These are phyloP conservation scores for Cantharis rufa DNA, from an alignment of 2,888 invertebrate genomes.

Conservation along the genomic window DNA sequence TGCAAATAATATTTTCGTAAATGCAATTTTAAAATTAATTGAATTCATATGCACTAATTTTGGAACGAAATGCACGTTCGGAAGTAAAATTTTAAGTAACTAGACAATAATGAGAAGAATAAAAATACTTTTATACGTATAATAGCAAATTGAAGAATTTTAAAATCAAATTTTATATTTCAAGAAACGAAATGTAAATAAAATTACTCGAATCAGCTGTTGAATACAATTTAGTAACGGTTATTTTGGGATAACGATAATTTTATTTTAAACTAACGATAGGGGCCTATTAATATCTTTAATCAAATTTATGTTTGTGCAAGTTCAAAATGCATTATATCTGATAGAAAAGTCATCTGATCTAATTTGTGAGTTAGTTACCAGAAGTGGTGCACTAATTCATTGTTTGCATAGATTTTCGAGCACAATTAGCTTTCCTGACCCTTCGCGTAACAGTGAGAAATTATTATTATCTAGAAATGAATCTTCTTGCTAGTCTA, in stretches of 20 bases:
- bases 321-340: slow-evolving; percentile 18
- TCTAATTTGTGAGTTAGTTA: slow-evolving; percentile 15
- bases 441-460: slow-evolving; percentile 24
- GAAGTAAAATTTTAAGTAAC: not conserved
- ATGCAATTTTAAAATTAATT: not conserved
- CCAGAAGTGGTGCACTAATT: slow-evolving; percentile 20
- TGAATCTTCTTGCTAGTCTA: slow-evolving; percentile 24
- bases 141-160: not conserved
- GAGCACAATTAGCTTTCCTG: slow-evolving; percentile 26
- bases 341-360: slow-evolving; percentile 13
- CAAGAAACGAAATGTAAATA: not conserved
- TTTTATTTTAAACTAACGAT: slow-evolving; percentile 23
- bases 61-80: not conserved
- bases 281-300: slow-evolving; percentile 20
- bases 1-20: slow-evolving; percentile 1
- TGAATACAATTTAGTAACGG: slow-evolving; percentile 8
- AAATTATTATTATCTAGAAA: slow-evolving; percentile 23
- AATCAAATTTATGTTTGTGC: slow-evolving; percentile 11
- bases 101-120: not conserved
- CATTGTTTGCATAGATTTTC: slow-evolving; percentile 23
- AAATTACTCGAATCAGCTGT: slow-evolving; percentile 10
- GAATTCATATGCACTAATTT: not conserved
- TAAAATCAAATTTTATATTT: not conserved
- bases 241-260: slow-evolving; percentile 21
- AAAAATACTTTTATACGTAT: not conserved